phyloP scores from a whole-genome alignment of 2,113 vertebrate species.

The Charadrius vociferus region DNA sequence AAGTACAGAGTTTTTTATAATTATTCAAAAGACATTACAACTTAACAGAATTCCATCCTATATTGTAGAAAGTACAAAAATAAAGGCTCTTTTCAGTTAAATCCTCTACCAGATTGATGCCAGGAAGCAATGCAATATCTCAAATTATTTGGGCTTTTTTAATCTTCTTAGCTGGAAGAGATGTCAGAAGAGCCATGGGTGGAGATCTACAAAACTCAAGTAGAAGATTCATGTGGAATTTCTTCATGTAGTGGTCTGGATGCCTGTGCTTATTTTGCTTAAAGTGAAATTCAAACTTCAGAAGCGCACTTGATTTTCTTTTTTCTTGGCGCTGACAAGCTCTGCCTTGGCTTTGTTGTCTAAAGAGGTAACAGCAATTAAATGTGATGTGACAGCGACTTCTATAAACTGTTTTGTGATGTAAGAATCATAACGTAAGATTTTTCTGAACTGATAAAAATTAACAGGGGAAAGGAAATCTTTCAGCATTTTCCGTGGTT shows the following conservation, averaged over 20 bases:
- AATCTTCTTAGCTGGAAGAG: constrained; percentile 49
- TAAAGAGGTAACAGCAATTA: constrained; percentile 43
- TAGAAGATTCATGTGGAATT: not conserved
- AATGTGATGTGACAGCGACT: not conserved
- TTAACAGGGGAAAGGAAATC: not conserved
- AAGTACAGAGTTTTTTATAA: not conserved
- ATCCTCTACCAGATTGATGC: constrained; percentile 25
- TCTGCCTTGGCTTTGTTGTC: constrained; percentile 39
- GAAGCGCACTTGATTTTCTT: constrained; percentile 17
- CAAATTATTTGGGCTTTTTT: constrained; percentile 17
- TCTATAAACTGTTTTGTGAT: constrained; percentile 32
- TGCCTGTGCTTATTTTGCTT: constrained; percentile 24
- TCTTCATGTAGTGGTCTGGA: not conserved
- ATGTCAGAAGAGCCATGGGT: constrained; percentile 19
- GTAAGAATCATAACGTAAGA: not conserved
- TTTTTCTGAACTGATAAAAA: constrained; percentile 12
- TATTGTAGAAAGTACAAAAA: constrained; percentile 6
- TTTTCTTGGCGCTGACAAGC: constrained; percentile 2
- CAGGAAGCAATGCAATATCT: constrained; percentile 32
- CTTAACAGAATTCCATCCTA: constrained; percentile 10
- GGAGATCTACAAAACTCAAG: not conserved
- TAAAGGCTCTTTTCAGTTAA: constrained; percentile 52
- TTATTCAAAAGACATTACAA: constrained; percentile 31
- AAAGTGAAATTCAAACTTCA: constrained; percentile 13
- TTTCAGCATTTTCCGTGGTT: not conserved